These are phyloP conservation scores for Taxidea taxus DNA, from an alignment of 2,113 vertebrate species.

Conservation along the genomic window DNA sequence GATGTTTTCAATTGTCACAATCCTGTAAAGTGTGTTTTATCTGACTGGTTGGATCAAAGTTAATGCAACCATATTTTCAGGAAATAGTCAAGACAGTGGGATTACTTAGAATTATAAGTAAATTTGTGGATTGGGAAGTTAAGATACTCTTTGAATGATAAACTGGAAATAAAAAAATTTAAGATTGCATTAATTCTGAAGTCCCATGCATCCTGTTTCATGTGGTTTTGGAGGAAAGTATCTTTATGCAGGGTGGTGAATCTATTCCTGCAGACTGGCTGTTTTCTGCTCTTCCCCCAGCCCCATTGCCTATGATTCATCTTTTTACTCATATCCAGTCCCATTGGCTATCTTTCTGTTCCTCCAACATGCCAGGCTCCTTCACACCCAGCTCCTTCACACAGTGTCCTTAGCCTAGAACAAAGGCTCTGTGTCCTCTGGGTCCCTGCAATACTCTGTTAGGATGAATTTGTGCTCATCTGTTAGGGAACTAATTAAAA, in stretches of 20 bases:
- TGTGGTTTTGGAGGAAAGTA: background rate
- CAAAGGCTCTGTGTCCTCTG: background rate
- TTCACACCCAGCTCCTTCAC: background rate
- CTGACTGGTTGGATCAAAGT: conserved; percentile 6
- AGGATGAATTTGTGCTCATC: background rate
- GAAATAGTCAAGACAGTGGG: background rate
- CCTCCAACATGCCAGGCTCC: background rate
- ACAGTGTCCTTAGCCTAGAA: background rate
- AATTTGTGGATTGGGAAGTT: background rate
- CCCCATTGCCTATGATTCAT: background rate
- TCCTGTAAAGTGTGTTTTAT: background rate
- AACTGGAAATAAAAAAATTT: background rate
- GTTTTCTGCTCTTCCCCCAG: background rate
- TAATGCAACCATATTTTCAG: background rate
- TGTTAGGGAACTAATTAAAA: background rate
- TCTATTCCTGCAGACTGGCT: background rate
- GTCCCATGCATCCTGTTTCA: background rate
- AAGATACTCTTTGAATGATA: background rate
- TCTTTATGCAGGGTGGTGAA: background rate
- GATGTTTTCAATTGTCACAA: background rate
- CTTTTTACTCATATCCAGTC: background rate
- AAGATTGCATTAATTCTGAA: background rate
- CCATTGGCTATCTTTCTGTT: background rate
- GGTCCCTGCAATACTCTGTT: background rate
- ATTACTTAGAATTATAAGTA: background rate